Evolutionary conservation across 2,888 invertebrate genomes (phyloP).

Genomic region (Ectemnius continuus): DNA sequence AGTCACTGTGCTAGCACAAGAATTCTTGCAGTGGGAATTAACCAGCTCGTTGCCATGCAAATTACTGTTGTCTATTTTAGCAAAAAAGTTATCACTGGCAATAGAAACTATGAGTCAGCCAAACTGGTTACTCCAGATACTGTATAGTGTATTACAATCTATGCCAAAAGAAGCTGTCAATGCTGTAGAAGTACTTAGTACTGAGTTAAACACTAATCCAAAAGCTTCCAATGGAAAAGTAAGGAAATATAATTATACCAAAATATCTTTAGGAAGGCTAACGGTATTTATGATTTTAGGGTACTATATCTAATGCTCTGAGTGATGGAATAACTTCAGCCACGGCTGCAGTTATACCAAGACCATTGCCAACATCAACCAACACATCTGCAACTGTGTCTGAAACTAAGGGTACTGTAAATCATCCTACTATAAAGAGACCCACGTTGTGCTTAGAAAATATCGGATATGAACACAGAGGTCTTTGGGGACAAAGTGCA

Average conservation of each 20-base stretch:
- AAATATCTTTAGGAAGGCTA: neutral
- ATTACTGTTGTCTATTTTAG: conserved; percentile 81
- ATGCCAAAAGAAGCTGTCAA: conserved; percentile 17
- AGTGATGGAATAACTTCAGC: conserved; percentile 69
- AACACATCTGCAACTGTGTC: conserved; percentile 11
- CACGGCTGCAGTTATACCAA: conserved; percentile 70
- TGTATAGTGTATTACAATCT: conserved; percentile 58
- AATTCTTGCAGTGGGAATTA: conserved; percentile 84
- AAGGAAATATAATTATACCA: neutral
- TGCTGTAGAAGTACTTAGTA: conserved; percentile 21
- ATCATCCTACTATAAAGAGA: conserved; percentile 5
- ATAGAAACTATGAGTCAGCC: conserved; percentile 68
- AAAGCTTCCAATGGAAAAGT: conserved; percentile 34
- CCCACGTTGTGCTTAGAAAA: conserved; percentile 64
- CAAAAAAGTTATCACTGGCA: conserved; percentile 80
- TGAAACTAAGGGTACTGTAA: conserved; percentile 18
- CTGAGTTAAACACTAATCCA: neutral
- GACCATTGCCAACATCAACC: conserved; percentile 59
- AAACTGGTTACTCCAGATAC: conserved; percentile 63
- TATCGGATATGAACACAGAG: conserved; percentile 64
- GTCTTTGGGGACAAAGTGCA: conserved; percentile 70
- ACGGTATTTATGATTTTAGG: conserved; percentile 51
- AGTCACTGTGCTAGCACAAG: conserved; percentile 81
- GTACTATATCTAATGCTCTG: conserved; percentile 65
- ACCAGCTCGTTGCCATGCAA: conserved; percentile 85